Evolutionary conservation across 2,888 invertebrate genomes (phyloP).

Genomic region (Disparrhopalites patrizii): DNA sequence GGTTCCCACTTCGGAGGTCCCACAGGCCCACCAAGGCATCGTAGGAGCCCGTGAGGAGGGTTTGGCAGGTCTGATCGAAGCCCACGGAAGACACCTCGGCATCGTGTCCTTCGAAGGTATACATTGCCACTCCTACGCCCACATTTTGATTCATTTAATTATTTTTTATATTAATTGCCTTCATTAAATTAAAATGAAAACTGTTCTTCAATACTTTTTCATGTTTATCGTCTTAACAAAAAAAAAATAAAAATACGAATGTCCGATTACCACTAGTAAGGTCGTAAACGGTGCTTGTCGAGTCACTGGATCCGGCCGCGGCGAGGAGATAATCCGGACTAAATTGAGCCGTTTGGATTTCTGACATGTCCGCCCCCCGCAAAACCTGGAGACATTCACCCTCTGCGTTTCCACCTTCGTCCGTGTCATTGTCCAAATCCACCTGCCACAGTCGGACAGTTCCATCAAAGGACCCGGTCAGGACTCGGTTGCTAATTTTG

Average conservation of each 20-base stretch:
- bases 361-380: conserved; percentile 67
- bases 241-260: too few relatives aligned
- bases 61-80: conserved; percentile 65
- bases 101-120: conserved; percentile 63
- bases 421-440: conserved; percentile 55
- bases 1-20: conserved; percentile 38
- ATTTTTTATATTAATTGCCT: too few relatives aligned
- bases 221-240: too few relatives aligned
- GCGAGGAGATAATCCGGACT: conserved; percentile 62
- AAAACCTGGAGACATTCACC: conserved; percentile 57
- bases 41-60: conserved; percentile 73
- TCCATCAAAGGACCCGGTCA: conserved; percentile 78
- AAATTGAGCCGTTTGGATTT: conserved; percentile 67
- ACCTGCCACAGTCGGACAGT: conserved; percentile 72
- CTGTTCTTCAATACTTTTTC: too few relatives aligned
- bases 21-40: conserved; percentile 55
- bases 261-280: conserved; percentile 64
- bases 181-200: too few relatives aligned
- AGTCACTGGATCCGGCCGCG: conserved; percentile 74
- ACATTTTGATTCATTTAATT: too few relatives aligned
- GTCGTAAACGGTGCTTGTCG: conserved; percentile 68
- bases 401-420: too few relatives aligned
- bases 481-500: conserved; percentile 63
- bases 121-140: conserved; percentile 60
- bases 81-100: conserved; percentile 71